Percentiles rank a stretch among this genome's conserved stretches.
Evolutionary conservation across 2,113 vertebrate species (phyloP).

Genomic region (Oreotrochilus melanogaster): DNA sequence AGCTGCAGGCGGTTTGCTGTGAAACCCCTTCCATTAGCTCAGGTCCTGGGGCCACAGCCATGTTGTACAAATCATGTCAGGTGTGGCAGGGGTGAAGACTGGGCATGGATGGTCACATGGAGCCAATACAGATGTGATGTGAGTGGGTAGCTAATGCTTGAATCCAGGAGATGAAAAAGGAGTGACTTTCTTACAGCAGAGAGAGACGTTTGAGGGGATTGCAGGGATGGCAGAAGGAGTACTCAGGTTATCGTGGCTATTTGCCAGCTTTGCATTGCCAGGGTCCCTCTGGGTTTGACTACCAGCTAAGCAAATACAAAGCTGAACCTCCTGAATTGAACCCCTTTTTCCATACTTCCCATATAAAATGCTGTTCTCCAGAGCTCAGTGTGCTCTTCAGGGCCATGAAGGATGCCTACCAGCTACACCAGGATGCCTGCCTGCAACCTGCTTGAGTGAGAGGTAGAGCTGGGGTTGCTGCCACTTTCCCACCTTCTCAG

Average conservation of each 20-base stretch:
- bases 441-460: neutral
- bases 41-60: fast-evolving
- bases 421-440: neutral
- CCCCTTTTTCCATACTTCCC: neutral
- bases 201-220: neutral
- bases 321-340: fast-evolving
- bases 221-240: neutral
- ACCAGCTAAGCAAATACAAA: neutral
- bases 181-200: neutral
- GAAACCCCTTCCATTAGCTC: neutral
- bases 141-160: neutral
- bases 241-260: fast-evolving
- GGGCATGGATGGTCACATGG: neutral
- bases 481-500: neutral
- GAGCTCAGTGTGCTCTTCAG: neutral
- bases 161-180: neutral
- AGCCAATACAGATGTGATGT: fast-evolving
- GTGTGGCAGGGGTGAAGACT: neutral
- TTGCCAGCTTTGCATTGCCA: neutral
- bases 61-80: neutral
- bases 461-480: neutral
- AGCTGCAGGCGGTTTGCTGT: neutral
- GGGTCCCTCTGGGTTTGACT: neutral
- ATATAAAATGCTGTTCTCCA: neutral
- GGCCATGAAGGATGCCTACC: neutral